Percentiles rank a stretch among this genome's conserved stretches.
Evolutionary conservation across 2,113 vertebrate genomes (phyloP).

Genomic region (Heterotis niloticus): DNA sequence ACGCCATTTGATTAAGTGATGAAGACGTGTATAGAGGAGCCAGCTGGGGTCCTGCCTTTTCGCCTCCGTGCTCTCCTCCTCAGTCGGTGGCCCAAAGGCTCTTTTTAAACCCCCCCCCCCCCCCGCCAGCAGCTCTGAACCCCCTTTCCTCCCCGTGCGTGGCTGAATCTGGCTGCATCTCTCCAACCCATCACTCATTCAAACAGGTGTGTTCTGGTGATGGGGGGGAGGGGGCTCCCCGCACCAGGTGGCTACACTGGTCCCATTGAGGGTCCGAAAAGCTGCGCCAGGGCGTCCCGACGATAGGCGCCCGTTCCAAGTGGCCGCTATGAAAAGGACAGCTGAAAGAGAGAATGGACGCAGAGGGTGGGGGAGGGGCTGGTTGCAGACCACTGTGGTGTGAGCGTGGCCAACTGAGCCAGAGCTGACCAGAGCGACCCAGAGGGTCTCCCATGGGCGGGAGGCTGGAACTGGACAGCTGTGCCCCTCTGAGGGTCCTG

Average conservation of each 20-base stretch:
- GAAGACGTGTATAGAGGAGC: too few relatives aligned
- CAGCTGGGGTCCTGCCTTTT: too few relatives aligned
- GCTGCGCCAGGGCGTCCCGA: background rate
- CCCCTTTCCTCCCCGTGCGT: too few relatives aligned
- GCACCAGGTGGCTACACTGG: conserved; percentile 15
- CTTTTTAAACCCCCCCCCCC: too few relatives aligned
- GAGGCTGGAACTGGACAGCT: too few relatives aligned
- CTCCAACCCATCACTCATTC: background rate
- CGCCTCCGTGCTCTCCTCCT: too few relatives aligned
- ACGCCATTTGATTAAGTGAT: too few relatives aligned
- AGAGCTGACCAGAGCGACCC: too few relatives aligned
- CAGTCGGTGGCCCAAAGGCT: too few relatives aligned
- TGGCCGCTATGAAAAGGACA: background rate
- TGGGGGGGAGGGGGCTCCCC: background rate
- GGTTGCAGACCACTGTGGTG: background rate
- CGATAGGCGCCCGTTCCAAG: background rate
- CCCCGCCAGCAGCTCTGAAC: background rate
- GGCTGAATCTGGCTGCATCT: background rate
- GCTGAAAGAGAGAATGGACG: background rate
- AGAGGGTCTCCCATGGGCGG: too few relatives aligned
- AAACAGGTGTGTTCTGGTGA: background rate
- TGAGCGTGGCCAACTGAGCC: background rate
- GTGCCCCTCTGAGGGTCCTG: too few relatives aligned
- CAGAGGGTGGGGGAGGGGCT: background rate
- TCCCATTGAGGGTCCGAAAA: background rate